phyloP scores from a whole-genome alignment of 2,797 vertebrate species.

The Falco cherrug region DNA sequence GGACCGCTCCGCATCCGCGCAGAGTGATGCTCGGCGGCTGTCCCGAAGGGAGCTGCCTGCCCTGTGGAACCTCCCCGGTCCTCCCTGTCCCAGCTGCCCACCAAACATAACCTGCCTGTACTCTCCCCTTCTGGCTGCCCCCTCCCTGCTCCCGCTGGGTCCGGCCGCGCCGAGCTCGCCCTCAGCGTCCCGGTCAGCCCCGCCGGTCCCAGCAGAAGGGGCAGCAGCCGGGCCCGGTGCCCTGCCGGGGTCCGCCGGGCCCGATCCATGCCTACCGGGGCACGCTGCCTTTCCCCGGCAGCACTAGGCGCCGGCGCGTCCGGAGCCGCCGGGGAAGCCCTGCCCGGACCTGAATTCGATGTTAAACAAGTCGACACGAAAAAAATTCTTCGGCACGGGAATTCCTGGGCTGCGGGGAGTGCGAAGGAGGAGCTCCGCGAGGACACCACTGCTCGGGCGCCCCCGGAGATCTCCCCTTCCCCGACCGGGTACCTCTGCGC shows the following conservation, averaged over 20 bases:
- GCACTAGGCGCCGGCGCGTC: background rate
- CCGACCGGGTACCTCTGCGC: too few species aligned
- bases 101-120: too few species aligned
- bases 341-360: background rate
- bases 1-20: background rate
- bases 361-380: background rate
- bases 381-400: background rate
- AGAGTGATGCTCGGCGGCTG: too few species aligned
- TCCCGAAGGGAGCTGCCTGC: background rate
- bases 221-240: background rate
- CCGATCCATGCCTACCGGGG: background rate
- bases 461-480: background rate
- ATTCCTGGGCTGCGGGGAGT: background rate
- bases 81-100: background rate
- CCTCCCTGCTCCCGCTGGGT: background rate
- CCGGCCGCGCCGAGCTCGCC: background rate
- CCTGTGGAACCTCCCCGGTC: too few species aligned
- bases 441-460: background rate
- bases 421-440: background rate
- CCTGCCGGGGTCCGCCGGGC: background rate
- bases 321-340: background rate
- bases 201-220: background rate
- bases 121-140: background rate
- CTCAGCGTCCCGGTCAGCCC: background rate
- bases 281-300: too few species aligned